Conservation (phyloP, 2,113 vertebrate species). For the Mormyrus iriodes region DNA sequence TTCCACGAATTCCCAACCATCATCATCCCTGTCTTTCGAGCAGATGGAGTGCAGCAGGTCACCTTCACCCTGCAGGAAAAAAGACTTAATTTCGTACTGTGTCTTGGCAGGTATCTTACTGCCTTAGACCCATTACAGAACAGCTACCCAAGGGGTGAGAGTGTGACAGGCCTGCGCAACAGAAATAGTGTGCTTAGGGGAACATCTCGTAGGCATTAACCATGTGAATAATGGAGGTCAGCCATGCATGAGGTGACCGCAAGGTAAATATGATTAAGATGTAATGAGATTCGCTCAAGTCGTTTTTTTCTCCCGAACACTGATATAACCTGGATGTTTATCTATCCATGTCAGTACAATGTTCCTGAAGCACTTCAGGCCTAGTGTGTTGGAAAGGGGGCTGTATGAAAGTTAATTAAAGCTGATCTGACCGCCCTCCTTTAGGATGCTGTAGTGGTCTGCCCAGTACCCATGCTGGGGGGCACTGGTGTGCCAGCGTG, state of each 20-base stretch:
- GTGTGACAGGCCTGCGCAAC: neutral
- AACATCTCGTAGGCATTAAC: constrained; percentile 23
- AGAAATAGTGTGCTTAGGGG: constrained; percentile 24
- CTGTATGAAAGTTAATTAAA: neutral
- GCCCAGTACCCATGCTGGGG: neutral
- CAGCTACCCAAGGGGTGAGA: neutral
- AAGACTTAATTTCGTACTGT: neutral
- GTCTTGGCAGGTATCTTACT: neutral
- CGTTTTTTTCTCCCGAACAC: neutral
- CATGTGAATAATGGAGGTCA: constrained; percentile 29
- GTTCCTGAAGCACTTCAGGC: neutral
- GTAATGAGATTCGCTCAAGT: neutral
- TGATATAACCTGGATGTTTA: neutral
- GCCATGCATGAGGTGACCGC: constrained; percentile 12
- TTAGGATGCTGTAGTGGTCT: neutral
- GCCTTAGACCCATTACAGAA: neutral
- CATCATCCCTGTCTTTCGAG: neutral
- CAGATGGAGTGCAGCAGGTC: neutral
- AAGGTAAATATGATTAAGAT: neutral
- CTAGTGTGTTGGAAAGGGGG: neutral
- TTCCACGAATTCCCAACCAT: neutral
- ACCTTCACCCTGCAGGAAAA: neutral
- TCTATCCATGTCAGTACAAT: neutral
- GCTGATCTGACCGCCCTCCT: neutral
- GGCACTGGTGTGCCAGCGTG: no score